phyloP scores from a whole-genome alignment of 1,140 invertebrate genomes.

The Zaprionus lachaisei region DNA sequence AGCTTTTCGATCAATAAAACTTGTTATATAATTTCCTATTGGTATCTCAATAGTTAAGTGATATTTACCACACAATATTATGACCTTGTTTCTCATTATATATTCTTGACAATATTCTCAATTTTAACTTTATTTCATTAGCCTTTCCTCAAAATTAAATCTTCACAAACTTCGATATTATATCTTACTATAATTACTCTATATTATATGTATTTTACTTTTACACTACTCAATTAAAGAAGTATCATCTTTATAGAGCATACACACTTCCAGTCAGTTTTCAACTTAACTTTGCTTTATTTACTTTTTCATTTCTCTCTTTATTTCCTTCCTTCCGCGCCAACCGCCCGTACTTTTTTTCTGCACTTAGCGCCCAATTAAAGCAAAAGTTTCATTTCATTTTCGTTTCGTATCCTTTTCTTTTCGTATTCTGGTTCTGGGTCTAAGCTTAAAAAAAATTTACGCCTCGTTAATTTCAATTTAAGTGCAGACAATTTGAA shows the following conservation, averaged over 20 bases:
- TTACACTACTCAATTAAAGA: too few species aligned
- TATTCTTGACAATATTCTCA: too few species aligned
- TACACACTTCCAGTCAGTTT: background rate
- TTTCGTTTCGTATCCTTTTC: constrained; percentile 46
- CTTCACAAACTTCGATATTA: too few species aligned
- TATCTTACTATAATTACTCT: too few species aligned
- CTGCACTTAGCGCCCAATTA: constrained; percentile 79
- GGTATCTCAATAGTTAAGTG: too few species aligned
- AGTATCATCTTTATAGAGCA: background rate
- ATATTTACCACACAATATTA: too few species aligned
- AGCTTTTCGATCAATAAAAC: too few species aligned
- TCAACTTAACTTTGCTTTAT: constrained; percentile 2
- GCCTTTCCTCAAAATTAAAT: too few species aligned
- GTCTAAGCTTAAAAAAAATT: constrained; percentile 59
- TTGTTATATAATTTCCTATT: too few species aligned
- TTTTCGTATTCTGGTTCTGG: constrained; percentile 25
- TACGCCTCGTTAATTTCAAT: constrained; percentile 83
- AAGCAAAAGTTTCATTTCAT: constrained; percentile 62
- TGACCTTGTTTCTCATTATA: too few species aligned
- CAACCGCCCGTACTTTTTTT: background rate
- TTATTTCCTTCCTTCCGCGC: constrained; percentile 30
- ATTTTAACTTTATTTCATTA: too few species aligned
- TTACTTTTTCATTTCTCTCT: constrained; percentile 22
- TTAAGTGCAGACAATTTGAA: constrained; percentile 81
- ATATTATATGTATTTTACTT: too few species aligned